phyloP scores from a whole-genome alignment of 2,888 invertebrate genomes.

The Ormyrus labotus region DNA sequence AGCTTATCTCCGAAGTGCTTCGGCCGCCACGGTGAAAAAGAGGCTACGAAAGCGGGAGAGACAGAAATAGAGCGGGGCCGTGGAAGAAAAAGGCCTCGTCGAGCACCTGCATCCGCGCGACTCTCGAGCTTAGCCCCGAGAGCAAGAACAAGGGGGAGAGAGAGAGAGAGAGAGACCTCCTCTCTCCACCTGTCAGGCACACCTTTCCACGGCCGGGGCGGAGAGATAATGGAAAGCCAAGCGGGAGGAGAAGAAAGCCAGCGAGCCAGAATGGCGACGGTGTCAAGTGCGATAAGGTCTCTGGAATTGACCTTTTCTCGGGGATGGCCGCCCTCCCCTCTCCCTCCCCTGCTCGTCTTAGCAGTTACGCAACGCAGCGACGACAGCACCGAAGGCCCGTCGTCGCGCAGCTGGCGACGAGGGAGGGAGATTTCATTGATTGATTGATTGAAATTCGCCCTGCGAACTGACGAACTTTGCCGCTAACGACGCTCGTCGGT shows the following conservation, averaged over 20 bases:
- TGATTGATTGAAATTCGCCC: slow-evolving; percentile 1
- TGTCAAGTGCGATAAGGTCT: slow-evolving; percentile 44
- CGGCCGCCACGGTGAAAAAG: background rate
- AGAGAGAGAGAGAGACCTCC: background rate
- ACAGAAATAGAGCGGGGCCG: slow-evolving; percentile 22
- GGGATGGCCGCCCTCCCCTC: too few relatives aligned
- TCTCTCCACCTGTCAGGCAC: background rate
- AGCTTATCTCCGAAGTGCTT: background rate
- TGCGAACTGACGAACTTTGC: too few relatives aligned
- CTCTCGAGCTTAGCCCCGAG: background rate
- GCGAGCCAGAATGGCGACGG: background rate
- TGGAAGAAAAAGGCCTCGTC: slow-evolving; percentile 18
- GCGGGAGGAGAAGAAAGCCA: too few relatives aligned
- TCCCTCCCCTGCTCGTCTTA: too few relatives aligned
- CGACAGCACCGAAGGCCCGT: background rate
- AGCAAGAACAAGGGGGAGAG: background rate
- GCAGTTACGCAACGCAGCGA: background rate
- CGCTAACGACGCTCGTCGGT: too few relatives aligned
- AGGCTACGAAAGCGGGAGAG: slow-evolving; percentile 7
- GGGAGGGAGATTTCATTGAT: background rate
- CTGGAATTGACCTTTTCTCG: slow-evolving; percentile 18
- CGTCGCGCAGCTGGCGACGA: background rate
- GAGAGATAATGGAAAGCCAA: slow-evolving; percentile 18
- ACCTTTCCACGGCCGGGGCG: background rate
- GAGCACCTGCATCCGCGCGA: slow-evolving; percentile 26